These are phyloP conservation scores for Dioctria linearis DNA, from an alignment of 2,888 invertebrate species.

Conservation along the genomic window DNA sequence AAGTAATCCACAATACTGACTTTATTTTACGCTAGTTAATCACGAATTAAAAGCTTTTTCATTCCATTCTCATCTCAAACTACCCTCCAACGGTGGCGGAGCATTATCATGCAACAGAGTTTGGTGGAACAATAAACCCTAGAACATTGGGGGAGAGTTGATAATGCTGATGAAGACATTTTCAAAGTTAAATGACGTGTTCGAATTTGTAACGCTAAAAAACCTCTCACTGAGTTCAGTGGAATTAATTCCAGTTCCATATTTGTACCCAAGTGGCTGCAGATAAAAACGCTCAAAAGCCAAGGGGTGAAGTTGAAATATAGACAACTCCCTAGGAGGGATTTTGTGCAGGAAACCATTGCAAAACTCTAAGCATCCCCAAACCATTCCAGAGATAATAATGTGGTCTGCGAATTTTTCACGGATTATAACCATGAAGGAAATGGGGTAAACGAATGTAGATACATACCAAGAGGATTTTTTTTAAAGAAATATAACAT, in stretches of 20 bases:
- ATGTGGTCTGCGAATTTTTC: slow-evolving; percentile 38
- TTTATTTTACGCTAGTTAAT: slow-evolving; percentile 58
- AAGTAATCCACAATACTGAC: slow-evolving; percentile 21
- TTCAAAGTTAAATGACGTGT: slow-evolving; percentile 55
- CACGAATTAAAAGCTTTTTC: slow-evolving; percentile 11
- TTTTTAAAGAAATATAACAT: background rate
- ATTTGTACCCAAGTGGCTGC: slow-evolving; percentile 15
- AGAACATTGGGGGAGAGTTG: background rate
- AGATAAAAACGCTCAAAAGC: slow-evolving; percentile 32
- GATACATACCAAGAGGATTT: background rate
- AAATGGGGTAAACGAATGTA: background rate
- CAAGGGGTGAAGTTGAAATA: background rate
- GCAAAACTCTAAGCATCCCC: slow-evolving; percentile 32
- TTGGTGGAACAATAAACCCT: background rate
- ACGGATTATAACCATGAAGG: slow-evolving; percentile 15
- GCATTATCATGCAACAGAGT: background rate
- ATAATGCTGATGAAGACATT: slow-evolving; percentile 54
- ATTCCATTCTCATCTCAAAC: background rate
- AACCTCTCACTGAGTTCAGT: slow-evolving; percentile 11
- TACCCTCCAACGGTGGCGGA: background rate
- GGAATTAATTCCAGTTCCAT: slow-evolving; percentile 10
- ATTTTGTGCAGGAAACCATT: slow-evolving; percentile 28
- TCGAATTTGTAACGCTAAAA: slow-evolving; percentile 49
- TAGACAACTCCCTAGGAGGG: background rate
- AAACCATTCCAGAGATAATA: background rate